phyloP scores from a whole-genome alignment of 2,888 invertebrate species.

The Liodrosophila aerea region DNA sequence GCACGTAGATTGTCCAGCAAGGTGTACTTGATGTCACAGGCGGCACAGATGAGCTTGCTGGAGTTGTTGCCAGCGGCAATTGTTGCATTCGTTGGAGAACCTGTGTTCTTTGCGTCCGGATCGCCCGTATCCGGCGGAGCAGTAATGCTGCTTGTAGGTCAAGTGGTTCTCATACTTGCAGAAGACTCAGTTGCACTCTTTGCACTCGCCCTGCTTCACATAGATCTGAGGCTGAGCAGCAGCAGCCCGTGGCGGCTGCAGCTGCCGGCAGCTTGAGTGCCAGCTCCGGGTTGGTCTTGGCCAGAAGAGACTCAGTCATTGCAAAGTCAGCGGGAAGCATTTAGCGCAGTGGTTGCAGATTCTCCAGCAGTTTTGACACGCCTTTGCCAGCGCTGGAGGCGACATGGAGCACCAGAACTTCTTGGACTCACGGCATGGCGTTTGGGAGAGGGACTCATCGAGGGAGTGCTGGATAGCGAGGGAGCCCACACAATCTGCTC shows the following conservation, averaged over 20 bases:
- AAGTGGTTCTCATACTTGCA: constrained; percentile 97
- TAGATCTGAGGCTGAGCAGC: constrained; percentile 87
- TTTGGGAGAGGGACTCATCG: constrained; percentile 86
- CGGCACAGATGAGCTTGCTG: constrained; percentile 90
- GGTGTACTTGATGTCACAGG: constrained; percentile 97
- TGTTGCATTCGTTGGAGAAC: constrained; percentile 62
- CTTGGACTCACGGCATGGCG: constrained; percentile 83
- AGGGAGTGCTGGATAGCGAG: constrained; percentile 87
- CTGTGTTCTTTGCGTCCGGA: neutral
- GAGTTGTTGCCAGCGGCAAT: constrained; percentile 83
- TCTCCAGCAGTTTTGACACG: constrained; percentile 67
- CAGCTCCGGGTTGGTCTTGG: constrained; percentile 81
- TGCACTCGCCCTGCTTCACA: constrained; percentile 96
- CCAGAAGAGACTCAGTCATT: constrained; percentile 78
- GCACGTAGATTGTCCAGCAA: constrained; percentile 96
- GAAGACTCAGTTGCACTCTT: constrained; percentile 98
- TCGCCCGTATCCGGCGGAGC: constrained; percentile 88
- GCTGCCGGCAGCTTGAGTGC: constrained; percentile 80
- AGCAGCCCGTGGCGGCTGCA: constrained; percentile 67
- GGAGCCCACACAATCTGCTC: constrained; percentile 91
- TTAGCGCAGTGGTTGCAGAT: constrained; percentile 76
- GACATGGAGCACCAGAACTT: constrained; percentile 82
- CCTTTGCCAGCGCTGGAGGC: constrained; percentile 62
- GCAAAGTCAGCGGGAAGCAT: constrained; percentile 80
- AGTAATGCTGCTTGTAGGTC: constrained; percentile 96